phyloP scores from a whole-genome alignment of 2,113 vertebrate species.

The Anoura caudifer region DNA sequence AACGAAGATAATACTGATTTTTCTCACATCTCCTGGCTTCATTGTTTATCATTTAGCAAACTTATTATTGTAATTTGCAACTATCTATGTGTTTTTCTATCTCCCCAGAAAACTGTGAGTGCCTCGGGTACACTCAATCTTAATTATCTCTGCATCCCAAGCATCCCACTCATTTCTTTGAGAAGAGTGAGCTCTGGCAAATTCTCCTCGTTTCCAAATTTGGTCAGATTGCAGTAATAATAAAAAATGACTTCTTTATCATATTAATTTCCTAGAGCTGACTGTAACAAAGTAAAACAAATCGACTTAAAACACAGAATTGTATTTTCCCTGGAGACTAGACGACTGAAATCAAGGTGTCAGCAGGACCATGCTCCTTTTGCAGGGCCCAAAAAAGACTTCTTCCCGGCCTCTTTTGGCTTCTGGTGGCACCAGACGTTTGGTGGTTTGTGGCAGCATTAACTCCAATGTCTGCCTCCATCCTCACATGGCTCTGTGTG shows the following conservation, averaged over 20 bases:
- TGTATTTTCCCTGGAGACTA: not conserved
- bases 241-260: not conserved
- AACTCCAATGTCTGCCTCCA: not conserved
- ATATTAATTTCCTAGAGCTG: not conserved
- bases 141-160: not conserved
- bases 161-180: not conserved
- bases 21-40: not conserved
- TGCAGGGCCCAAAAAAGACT: not conserved
- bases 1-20: not conserved
- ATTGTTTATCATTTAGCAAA: not conserved
- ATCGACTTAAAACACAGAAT: not conserved
- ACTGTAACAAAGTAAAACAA: not conserved
- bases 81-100: not conserved
- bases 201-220: not conserved
- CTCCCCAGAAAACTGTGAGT: not conserved
- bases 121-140: not conserved
- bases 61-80: not conserved
- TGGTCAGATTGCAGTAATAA: not conserved
- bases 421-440: not conserved
- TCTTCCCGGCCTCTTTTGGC: not conserved
- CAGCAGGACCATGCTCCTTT: too few relatives aligned
- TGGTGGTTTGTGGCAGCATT: not conserved
- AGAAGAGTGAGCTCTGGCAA: not conserved
- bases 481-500: not conserved
- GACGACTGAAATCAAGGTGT: not conserved